phyloP scores from a whole-genome alignment of 2,113 vertebrate genomes.

The Ascaphus truei region DNA sequence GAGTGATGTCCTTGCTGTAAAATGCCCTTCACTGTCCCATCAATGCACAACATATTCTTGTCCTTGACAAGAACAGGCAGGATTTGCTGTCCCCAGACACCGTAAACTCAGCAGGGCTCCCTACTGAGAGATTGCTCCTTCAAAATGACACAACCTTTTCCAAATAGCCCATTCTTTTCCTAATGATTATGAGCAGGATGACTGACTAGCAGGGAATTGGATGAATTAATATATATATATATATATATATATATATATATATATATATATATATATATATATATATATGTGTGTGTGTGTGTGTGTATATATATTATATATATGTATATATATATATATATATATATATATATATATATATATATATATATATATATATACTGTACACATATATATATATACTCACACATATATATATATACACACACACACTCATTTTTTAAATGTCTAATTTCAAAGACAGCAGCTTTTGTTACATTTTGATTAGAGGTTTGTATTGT shows the following conservation, averaged over 20 bases:
- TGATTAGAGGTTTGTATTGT: background rate
- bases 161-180: slow-evolving; percentile 28
- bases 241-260: no score
- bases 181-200: slow-evolving; percentile 26
- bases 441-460: no score
- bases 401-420: no score
- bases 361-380: no score
- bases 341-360: no score
- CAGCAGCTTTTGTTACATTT: background rate
- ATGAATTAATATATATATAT: no score
- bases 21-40: slow-evolving; percentile 19
- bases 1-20: slow-evolving; percentile 18
- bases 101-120: slow-evolving; percentile 22
- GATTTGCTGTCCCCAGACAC: slow-evolving; percentile 27
- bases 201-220: background rate
- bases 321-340: no score
- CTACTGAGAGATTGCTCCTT: slow-evolving; percentile 34
- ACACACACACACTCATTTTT: no score
- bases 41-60: slow-evolving; percentile 13
- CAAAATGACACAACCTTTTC: slow-evolving; percentile 36
- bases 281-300: no score
- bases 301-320: no score
- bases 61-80: slow-evolving; percentile 32
- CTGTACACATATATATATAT: no score
- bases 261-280: no score